Evolutionary conservation across 2,888 invertebrate genomes (phyloP).

Genomic region (Xanthorhoe spadicearia): DNA sequence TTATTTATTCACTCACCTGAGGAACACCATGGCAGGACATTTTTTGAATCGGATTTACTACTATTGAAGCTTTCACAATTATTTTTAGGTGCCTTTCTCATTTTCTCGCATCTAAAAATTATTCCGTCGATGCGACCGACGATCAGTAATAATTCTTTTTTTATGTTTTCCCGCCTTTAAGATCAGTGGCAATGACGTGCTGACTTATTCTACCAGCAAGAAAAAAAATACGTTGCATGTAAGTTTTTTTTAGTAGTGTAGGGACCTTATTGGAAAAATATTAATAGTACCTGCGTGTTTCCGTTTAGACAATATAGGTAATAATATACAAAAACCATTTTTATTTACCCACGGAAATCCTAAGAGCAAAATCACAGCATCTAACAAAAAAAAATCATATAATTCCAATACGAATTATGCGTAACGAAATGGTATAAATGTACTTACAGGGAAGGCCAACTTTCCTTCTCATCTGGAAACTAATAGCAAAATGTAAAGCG

Average conservation of each 20-base stretch:
- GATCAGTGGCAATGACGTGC: constrained; percentile 8
- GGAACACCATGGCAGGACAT: constrained; percentile 71
- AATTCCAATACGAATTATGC: too few relatives aligned
- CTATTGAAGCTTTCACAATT: constrained; percentile 57
- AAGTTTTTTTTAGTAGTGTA: neutral
- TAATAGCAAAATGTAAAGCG: constrained; percentile 38
- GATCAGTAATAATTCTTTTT: neutral
- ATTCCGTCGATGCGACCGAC: neutral
- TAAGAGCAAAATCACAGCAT: too few relatives aligned
- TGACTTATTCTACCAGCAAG: constrained; percentile 20
- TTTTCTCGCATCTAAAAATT: neutral
- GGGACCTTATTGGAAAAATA: too few relatives aligned
- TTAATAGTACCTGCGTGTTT: too few relatives aligned
- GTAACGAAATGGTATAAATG: neutral
- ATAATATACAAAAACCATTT: too few relatives aligned
- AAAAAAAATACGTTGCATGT: neutral
- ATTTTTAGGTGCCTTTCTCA: constrained; percentile 42
- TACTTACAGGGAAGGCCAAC: neutral
- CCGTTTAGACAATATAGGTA: too few relatives aligned
- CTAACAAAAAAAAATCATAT: too few relatives aligned
- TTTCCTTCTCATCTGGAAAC: constrained; percentile 9
- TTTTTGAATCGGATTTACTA: constrained; percentile 59
- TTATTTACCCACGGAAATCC: too few relatives aligned
- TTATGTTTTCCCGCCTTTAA: constrained; percentile 30
- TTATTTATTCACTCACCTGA: constrained; percentile 53